Conservation (phyloP, 2,888 invertebrate species). For the Athalia circularis region DNA sequence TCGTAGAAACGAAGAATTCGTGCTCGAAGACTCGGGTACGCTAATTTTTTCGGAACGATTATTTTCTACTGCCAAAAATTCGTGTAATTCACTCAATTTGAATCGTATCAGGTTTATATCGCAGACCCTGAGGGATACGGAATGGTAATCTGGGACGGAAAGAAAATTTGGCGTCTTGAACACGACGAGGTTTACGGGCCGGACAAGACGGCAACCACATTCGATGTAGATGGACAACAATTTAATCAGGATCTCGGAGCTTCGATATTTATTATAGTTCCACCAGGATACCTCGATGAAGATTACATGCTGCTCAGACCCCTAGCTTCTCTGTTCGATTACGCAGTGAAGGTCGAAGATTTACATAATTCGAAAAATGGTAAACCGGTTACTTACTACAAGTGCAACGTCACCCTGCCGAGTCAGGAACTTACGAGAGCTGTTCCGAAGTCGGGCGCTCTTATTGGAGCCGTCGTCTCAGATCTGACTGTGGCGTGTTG, state of each 20-base stretch:
- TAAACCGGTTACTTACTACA: background rate
- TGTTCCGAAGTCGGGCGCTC: background rate
- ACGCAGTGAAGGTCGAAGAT: conserved; percentile 10
- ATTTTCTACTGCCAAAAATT: background rate
- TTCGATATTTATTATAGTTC: background rate
- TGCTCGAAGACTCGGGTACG: conserved; percentile 16
- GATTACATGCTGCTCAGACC: conserved; percentile 10
- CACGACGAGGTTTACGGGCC: conserved; percentile 22
- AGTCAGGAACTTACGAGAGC: conserved; percentile 9
- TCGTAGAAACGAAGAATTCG: background rate
- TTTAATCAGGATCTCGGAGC: background rate
- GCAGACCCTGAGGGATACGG: background rate
- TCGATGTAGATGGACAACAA: background rate
- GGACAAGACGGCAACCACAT: background rate
- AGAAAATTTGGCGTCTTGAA: conserved; percentile 4
- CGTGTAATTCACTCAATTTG: too few relatives aligned
- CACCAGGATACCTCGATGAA: conserved; percentile 22
- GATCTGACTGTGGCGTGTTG: background rate
- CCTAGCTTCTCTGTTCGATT: background rate
- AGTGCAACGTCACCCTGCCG: background rate
- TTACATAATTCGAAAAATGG: conserved; percentile 5
- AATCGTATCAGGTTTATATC: conserved; percentile 53
- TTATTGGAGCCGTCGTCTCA: background rate
- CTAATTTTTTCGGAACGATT: background rate
- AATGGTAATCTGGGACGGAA: background rate